Evolutionary conservation across 2,113 vertebrate species (phyloP).

Genomic region (Nesoenas mayeri): DNA sequence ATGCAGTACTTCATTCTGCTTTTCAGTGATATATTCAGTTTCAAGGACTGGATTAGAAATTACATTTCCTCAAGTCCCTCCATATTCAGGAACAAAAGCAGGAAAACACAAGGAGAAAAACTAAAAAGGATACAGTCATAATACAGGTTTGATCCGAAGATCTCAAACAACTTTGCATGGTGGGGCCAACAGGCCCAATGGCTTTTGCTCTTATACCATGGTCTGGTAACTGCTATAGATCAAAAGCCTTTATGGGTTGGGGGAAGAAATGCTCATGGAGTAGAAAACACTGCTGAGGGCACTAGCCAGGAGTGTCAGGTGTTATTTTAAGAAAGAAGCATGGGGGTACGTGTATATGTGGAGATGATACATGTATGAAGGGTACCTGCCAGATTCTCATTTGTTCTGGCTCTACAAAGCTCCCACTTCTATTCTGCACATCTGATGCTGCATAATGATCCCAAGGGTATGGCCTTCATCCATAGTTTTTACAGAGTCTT

Average conservation of each 20-base stretch:
- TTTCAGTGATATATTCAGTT: not conserved
- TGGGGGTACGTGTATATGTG: rapidly evolving
- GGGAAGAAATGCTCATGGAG: not conserved
- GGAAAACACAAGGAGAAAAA: rapidly evolving
- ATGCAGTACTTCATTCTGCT: not conserved
- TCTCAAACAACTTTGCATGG: rapidly evolving
- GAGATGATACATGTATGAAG: not conserved
- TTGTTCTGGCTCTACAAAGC: not conserved
- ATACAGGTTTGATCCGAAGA: not conserved
- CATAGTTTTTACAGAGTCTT: rapidly evolving
- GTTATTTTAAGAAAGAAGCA: not conserved
- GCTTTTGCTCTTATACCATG: not conserved
- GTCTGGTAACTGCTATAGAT: not conserved
- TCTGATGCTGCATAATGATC: not conserved
- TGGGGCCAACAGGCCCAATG: rapidly evolving
- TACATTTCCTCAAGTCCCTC: not conserved
- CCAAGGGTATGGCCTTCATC: not conserved
- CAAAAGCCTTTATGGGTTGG: not conserved
- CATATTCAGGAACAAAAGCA: not conserved
- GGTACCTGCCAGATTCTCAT: not conserved
- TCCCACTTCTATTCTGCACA: not conserved
- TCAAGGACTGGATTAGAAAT: not conserved
- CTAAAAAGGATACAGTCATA: not conserved
- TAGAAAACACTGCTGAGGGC: not conserved
- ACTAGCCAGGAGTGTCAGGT: not conserved